Percentiles rank a stretch among this genome's conserved stretches.
phyloP scores from a whole-genome alignment of 53 echinoderm and acorn worm species.

The Zoroaster sp. region DNA sequence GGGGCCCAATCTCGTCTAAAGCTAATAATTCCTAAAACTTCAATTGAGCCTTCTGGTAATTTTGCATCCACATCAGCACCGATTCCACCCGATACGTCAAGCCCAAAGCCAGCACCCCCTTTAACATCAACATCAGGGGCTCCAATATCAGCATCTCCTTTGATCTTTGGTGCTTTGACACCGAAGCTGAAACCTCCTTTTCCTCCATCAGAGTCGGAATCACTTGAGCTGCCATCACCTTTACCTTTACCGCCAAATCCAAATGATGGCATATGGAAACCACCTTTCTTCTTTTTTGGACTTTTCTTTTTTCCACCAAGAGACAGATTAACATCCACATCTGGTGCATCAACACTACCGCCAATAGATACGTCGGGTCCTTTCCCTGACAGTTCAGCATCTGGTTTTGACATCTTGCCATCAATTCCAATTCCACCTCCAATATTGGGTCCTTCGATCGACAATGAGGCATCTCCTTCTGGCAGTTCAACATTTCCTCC shows the following conservation, averaged over 20 bases:
- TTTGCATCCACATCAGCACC: constrained; percentile 60
- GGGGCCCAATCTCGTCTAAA: no score
- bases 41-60: constrained; percentile 18
- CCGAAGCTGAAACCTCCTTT: constrained; percentile 46
- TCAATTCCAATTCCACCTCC: constrained; percentile 7
- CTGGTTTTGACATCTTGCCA: constrained; percentile 27
- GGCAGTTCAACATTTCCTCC: constrained; percentile 48
- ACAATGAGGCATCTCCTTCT: constrained; percentile 3
- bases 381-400: constrained; percentile 17
- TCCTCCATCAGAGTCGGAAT: constrained; percentile 48
- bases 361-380: constrained; percentile 46
- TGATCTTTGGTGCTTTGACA: constrained; percentile 37
- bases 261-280: constrained; percentile 55
- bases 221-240: constrained; percentile 28
- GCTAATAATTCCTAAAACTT: constrained; percentile 25
- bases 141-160: constrained; percentile 45
- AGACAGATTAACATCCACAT: constrained; percentile 54
- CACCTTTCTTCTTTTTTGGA: constrained; percentile 59
- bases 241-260: constrained; percentile 62
- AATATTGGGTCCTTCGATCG: not conserved
- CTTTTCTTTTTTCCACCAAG: constrained; percentile 52
- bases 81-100: constrained; percentile 32
- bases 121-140: constrained; percentile 62
- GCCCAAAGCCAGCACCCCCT: constrained; percentile 34
- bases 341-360: constrained; percentile 45